A percentile compares a stretch with the other conserved stretches of the same genome.
Evolutionary conservation across 2,797 vertebrate genomes (phyloP).

Genomic region (Sebastolobus alascanus): DNA sequence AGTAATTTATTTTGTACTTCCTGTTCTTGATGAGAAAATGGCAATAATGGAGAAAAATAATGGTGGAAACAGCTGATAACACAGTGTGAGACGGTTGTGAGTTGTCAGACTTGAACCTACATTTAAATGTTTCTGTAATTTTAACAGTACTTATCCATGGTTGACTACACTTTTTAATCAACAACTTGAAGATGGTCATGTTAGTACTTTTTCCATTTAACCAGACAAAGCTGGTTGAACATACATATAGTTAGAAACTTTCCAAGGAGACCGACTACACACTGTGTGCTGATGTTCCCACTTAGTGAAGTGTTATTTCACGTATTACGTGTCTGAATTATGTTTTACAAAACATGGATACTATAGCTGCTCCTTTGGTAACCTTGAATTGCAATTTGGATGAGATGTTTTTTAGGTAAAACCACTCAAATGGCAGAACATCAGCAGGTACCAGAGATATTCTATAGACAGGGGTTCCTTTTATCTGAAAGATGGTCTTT

Average conservation of each 20-base stretch:
- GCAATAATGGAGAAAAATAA: slow-evolving; percentile 55
- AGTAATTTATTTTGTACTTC: slow-evolving; percentile 72
- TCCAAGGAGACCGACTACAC: background rate
- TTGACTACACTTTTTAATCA: slow-evolving; percentile 17
- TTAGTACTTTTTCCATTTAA: slow-evolving; percentile 7
- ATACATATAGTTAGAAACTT: background rate
- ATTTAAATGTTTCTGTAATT: background rate
- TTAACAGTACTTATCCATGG: background rate
- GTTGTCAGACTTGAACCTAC: background rate
- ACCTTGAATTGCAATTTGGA: background rate
- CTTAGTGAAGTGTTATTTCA: background rate
- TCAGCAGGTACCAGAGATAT: background rate
- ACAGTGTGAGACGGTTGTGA: slow-evolving; percentile 8
- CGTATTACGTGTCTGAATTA: background rate
- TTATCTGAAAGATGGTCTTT: slow-evolving; percentile 13
- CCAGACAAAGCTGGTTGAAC: background rate
- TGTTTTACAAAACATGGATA: background rate
- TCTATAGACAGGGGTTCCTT: background rate
- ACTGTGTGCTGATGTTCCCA: background rate
- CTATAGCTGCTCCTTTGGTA: background rate
- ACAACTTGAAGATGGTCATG: background rate
- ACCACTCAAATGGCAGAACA: background rate
- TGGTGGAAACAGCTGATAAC: slow-evolving; percentile 53
- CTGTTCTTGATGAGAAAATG: slow-evolving; percentile 64
- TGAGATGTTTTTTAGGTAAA: background rate